A percentile compares a stretch with the other conserved stretches of the same genome.
These are phyloP conservation scores for Belgica antarctica DNA, from an alignment of 2,888 invertebrate genomes.

Conservation along the genomic window DNA sequence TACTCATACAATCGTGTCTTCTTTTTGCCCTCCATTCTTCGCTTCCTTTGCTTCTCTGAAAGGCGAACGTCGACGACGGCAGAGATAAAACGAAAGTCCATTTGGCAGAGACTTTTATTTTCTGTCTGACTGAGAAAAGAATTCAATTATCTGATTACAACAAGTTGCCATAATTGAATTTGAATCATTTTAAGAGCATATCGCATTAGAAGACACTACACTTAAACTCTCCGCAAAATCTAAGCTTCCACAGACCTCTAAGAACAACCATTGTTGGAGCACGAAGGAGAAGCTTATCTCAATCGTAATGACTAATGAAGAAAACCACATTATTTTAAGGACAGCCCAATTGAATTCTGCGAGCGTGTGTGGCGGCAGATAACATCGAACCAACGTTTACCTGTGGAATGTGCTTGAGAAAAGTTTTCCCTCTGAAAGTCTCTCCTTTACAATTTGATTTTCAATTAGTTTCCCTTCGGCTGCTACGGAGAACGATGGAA, in stretches of 20 bases:
- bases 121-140: background rate
- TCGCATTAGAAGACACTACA: background rate
- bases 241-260: background rate
- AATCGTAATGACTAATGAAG: slow-evolving; percentile 41
- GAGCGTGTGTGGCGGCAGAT: slow-evolving; percentile 38
- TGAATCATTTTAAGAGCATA: slow-evolving; percentile 37
- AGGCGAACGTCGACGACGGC: background rate
- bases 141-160: slow-evolving; percentile 41
- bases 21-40: background rate
- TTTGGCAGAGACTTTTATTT: background rate
- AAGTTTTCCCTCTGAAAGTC: slow-evolving; percentile 14
- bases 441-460: background rate
- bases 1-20: background rate
- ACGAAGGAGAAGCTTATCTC: slow-evolving; percentile 34
- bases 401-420: slow-evolving; percentile 27
- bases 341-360: slow-evolving; percentile 36
- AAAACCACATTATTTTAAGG: slow-evolving; percentile 37
- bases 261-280: slow-evolving; percentile 5
- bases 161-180: slow-evolving; percentile 42
- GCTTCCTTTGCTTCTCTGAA: background rate
- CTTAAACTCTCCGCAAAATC: slow-evolving; percentile 12
- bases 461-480: background rate
- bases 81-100: slow-evolving; percentile 7
- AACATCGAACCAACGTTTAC: slow-evolving; percentile 37
- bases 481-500: background rate